These are phyloP conservation scores for Hybos culiciformis DNA, from an alignment of 2,888 invertebrate species.

Conservation along the genomic window DNA sequence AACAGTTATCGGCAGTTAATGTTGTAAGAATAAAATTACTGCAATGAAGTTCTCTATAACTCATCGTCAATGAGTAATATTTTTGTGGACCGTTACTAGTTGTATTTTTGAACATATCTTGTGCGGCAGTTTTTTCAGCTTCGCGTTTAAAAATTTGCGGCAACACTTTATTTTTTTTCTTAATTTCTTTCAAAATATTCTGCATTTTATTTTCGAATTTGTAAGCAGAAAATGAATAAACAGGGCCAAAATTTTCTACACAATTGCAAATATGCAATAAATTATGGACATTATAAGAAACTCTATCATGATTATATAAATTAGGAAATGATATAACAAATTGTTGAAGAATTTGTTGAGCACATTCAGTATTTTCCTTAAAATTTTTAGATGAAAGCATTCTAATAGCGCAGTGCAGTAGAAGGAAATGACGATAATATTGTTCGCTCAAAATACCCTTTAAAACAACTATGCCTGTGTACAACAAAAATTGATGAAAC, in stretches of 20 bases:
- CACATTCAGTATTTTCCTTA: constrained; percentile 10
- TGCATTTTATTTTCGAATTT: constrained; percentile 1
- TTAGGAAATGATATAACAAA: constrained; percentile 14
- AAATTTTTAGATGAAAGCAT: background rate
- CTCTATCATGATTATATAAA: constrained; percentile 15
- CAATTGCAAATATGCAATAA: constrained; percentile 14
- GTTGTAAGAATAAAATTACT: no score
- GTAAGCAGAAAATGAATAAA: constrained; percentile 4
- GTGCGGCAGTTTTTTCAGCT: no score
- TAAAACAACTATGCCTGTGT: background rate
- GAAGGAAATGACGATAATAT: constrained; percentile 14
- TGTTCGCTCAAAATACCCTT: background rate
- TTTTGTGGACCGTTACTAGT: no score
- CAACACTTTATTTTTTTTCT: background rate
- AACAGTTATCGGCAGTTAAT: no score
- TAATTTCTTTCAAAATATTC: background rate
- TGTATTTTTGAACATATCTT: no score
- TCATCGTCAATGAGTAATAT: no score
- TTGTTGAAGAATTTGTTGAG: constrained; percentile 11
- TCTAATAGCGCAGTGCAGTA: constrained; percentile 6
- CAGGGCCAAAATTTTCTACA: constrained; percentile 11
- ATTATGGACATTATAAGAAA: constrained; percentile 19
- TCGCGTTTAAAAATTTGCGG: background rate
- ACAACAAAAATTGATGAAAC: constrained; percentile 6
- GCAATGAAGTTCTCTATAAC: no score